These are phyloP conservation scores for Corynorhinus townsendii DNA, from an alignment of 2,113 vertebrate species.

Conservation along the genomic window DNA sequence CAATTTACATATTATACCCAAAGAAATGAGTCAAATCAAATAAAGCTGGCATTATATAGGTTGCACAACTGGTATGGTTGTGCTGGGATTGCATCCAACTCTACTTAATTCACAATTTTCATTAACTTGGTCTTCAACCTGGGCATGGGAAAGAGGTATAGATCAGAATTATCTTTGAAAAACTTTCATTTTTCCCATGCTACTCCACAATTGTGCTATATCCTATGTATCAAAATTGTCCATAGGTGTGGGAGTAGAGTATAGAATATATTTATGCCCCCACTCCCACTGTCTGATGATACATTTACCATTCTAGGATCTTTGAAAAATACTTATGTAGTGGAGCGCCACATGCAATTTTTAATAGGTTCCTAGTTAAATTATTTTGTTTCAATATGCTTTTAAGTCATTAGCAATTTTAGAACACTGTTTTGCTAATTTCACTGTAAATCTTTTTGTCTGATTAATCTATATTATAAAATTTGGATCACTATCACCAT, in stretches of 20 bases:
- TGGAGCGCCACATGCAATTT: background rate
- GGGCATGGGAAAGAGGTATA: background rate
- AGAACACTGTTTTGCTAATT: background rate
- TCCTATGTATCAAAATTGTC: background rate
- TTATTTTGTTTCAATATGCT: background rate
- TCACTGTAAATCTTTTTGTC: background rate
- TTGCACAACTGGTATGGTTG: background rate
- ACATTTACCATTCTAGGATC: background rate
- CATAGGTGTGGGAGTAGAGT: background rate
- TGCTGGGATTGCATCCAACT: background rate
- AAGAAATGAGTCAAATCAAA: background rate
- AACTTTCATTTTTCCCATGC: background rate
- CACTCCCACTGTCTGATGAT: background rate
- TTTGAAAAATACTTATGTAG: background rate
- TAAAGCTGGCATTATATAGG: background rate
- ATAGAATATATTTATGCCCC: background rate
- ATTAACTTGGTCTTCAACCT: background rate
- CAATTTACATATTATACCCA: background rate
- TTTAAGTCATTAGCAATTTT: slow-evolving; percentile 9
- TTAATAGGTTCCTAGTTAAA: background rate
- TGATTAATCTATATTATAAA: background rate
- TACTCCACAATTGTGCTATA: background rate
- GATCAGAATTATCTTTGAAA: background rate
- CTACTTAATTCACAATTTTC: background rate
- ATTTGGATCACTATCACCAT: background rate